Conservation (phyloP, 2,797 vertebrate genomes). For the Acrossocheilus fasciatus region DNA sequence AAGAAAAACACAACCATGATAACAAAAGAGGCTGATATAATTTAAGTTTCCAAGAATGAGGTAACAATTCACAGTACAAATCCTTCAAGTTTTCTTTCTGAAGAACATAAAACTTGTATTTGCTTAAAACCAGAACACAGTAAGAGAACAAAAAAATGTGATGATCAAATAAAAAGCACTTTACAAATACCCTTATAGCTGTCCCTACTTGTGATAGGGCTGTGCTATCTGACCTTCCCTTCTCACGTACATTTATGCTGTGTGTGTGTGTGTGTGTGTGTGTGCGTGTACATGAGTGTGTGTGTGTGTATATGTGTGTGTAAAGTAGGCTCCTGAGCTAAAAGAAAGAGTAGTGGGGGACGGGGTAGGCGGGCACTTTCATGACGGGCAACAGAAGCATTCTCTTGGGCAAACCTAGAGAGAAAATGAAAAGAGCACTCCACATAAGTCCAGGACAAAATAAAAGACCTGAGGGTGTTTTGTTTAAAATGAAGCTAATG, state of each 20-base stretch:
- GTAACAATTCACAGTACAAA: conserved; percentile 99
- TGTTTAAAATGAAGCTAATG: conserved; percentile 76
- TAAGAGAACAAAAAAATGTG: conserved; percentile 75
- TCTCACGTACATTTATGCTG: conserved; percentile 35
- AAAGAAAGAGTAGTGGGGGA: conserved; percentile 99
- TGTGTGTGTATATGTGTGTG: conserved; percentile 39
- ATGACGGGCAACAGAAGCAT: conserved; percentile 99
- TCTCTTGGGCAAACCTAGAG: conserved; percentile 99
- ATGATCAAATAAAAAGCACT: conserved; percentile 78
- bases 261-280: conserved; percentile 11
- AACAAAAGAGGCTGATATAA: conserved; percentile 84
- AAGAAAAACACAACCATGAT: conserved; percentile 70
- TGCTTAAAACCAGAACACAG: conserved; percentile 85
- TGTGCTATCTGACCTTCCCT: conserved; percentile 53
- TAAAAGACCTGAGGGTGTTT: conserved; percentile 63
- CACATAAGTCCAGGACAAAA: conserved; percentile 86
- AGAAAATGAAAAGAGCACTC: conserved; percentile 93
- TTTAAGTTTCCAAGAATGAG: conserved; percentile 93
- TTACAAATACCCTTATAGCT: conserved; percentile 86
- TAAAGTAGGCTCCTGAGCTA: conserved; percentile 84
- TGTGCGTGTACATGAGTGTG: conserved; percentile 14
- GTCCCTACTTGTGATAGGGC: conserved; percentile 60
- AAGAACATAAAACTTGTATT: conserved; percentile 90
- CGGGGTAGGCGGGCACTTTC: conserved; percentile 98
- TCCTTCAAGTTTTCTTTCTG: conserved; percentile 87